Conservation (phyloP, 2,113 vertebrate genomes). For the Podocnemis expansa region DNA sequence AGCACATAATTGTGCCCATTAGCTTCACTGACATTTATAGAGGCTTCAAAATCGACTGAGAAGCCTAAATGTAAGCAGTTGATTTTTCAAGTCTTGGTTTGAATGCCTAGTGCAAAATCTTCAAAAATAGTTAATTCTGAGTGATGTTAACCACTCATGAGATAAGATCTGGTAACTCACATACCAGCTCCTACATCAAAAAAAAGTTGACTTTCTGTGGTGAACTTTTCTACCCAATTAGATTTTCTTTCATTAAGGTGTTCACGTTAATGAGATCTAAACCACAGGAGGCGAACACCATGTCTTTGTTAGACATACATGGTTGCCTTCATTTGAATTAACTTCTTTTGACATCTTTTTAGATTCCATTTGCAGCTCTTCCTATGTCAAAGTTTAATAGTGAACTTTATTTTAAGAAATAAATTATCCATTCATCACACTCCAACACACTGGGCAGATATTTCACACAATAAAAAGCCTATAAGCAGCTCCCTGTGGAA, state of each 20-base stretch:
- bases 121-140: neutral
- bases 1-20: neutral
- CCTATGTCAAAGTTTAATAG: neutral
- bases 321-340: neutral
- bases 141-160: neutral
- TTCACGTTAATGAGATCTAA: neutral
- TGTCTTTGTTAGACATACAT: slow-evolving; percentile 1
- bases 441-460: neutral
- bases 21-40: neutral
- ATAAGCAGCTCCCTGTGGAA: neutral
- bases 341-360: neutral
- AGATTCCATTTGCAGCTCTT: neutral
- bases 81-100: neutral
- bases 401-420: neutral
- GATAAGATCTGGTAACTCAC: neutral
- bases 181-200: neutral
- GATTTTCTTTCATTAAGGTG: neutral
- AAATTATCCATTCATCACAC: neutral
- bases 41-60: neutral
- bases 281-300: neutral
- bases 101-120: neutral
- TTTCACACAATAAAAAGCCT: neutral
- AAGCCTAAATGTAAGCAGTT: neutral
- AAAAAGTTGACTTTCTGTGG: neutral
- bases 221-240: neutral